Base-by-base conservation (phyloP, 2,888 invertebrate genomes). In the Phyto melanocephala region DNA sequence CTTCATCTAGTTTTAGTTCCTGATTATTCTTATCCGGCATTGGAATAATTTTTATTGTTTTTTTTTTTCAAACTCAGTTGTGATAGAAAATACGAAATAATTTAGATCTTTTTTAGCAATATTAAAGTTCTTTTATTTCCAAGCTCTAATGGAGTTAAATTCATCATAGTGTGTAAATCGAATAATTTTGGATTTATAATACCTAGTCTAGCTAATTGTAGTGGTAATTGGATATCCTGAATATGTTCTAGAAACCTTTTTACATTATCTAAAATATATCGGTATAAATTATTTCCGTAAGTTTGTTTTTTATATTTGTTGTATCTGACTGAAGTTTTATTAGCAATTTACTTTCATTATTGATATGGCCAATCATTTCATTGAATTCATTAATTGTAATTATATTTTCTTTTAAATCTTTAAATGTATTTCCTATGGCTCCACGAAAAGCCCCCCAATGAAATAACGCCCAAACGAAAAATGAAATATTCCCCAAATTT, bases 21-120 rank as follows among this genome's bases (percentile, higher is more conserved):
- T 71, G 33, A 40, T 60, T 58, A 17, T 65, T 71, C 22, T 60
- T 33, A n/a, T n/a, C n/a, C n/a, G n/a, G n/a, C n/a, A n/a, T n/a
- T n/a, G n/a, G n/a, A n/a, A n/a, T n/a, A n/a, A 33, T 62, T 60
- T 62, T 60, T 58, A 60, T 50, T 60, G n/a, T 72, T 60, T 62
- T 47, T 72, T 50, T n/a, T 60, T 60, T 15, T 17, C 20, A 15
- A 65, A 65, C 5, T 35, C 11, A 33, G 15, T 56, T 22, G 70
- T 42, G 33, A 70, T 70, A 11, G 56, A 52, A 54, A 67, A 40
- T n/a, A 52, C 40, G 45, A 71, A 71, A 50, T 60, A 60, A 47
- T 60, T 60, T 22, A 50, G 37, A 47, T 47, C 60, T 50, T n/a
- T n/a, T 35, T 70, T 20, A 58, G 6, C 45, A 45, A 70, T 10